Evolutionary conservation across 2,113 vertebrate species (phyloP), one percentile per base, ranked within the genome.

Genomic region (Solea solea): DNA sequence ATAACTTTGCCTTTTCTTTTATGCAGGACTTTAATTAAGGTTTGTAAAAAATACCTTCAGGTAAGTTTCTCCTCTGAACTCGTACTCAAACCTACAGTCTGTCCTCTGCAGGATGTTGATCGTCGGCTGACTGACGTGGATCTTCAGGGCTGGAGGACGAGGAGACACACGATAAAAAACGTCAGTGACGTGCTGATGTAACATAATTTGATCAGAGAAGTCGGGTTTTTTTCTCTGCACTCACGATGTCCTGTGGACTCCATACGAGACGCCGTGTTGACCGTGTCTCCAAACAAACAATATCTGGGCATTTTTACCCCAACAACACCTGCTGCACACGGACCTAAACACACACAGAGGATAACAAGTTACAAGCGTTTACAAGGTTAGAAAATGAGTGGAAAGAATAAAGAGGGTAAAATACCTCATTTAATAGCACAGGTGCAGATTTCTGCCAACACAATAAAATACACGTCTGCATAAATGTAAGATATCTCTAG

Each of bases 291-390:
- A 83, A 98, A 98, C 15, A 98, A 90, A 84, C 97, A 98, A 60
- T 98, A 98, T 61, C 97, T 96, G 74, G 97, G 97, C 97, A 98
- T 98, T 91, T 98, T 98, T 77, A 97, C 92, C 15, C 97, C 97
- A 51, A 98, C 97, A 0, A 98, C 96, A 45, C 96, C 97, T 5
- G 97, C 96, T 0, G 97, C 97, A 88, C 97, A 98, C 7, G 95
- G 95, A 67, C 97, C 97, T 98, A 57, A 3, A 72, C 68, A 72
- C 49, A 69, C 58, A 83, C 1, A 76, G 11, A 49, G 27, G 50
- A 28, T 9, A 5, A 27, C 1, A 28, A 2, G 2, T 10, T n/a
- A 50, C 15, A n/a, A 21, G 21, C 2, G 34, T 34, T 34, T 34
- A 34, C 34, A 34, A 34, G 34, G 34, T 34, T 34, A 34, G 34